Conservation (phyloP, 1,140 invertebrate species). For the Hyles vespertilio region DNA sequence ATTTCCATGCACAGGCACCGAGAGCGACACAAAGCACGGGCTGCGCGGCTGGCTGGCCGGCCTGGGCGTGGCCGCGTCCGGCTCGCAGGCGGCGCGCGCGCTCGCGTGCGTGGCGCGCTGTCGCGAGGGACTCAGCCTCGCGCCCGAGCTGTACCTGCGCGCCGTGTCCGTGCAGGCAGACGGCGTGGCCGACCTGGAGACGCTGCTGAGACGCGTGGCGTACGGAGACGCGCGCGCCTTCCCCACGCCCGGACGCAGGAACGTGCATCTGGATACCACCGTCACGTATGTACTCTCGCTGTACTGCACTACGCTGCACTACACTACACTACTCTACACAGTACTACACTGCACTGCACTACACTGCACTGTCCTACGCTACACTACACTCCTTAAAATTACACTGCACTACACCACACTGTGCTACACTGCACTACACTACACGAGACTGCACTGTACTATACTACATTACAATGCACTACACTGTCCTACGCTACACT, state of each 20-base stretch:
- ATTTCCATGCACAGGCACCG: constrained; percentile 78
- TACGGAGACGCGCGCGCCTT: constrained; percentile 93
- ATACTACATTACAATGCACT: too few relatives aligned
- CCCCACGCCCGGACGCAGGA: constrained; percentile 94
- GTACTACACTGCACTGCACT: too few relatives aligned
- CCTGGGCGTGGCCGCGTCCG: constrained; percentile 86
- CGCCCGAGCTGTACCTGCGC: constrained; percentile 80
- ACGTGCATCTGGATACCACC: constrained; percentile 88
- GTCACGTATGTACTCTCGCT: constrained; percentile 76
- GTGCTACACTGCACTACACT: too few relatives aligned
- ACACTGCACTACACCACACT: too few relatives aligned
- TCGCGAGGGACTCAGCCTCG: constrained; percentile 49
- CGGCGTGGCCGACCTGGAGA: constrained; percentile 92
- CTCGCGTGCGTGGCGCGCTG: constrained; percentile 87
- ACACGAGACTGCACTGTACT: too few relatives aligned
- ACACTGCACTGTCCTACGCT: too few relatives aligned
- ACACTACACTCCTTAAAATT: too few relatives aligned
- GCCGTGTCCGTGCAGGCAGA: constrained; percentile 94
- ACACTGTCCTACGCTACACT: too few relatives aligned
- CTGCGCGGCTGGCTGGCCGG: constrained; percentile 93
- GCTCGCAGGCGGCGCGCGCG: constrained; percentile 86
- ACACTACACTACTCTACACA: too few relatives aligned
- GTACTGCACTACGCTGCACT: constrained; percentile 23
- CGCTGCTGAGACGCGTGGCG: constrained; percentile 89
- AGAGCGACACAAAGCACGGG: constrained; percentile 91